Conservation (phyloP, 2,797 vertebrate species). For the Helicolenus hilgendorfi region DNA sequence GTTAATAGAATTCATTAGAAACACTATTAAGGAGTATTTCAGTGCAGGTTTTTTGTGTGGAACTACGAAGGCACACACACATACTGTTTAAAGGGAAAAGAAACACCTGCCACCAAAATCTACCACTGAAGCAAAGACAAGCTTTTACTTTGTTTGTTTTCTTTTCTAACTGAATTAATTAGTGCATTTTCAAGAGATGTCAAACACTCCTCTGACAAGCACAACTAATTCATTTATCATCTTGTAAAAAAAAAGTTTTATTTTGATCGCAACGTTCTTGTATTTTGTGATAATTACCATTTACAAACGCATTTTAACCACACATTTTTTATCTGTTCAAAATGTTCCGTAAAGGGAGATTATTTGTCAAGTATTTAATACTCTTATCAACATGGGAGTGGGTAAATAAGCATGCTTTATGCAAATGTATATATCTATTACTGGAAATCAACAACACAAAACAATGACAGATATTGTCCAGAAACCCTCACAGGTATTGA, state of each 20-base stretch:
- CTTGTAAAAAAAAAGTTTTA: neutral
- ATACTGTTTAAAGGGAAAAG: neutral
- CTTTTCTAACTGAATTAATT: neutral
- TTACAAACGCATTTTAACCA: neutral
- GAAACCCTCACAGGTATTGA: too few species aligned
- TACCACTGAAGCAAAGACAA: neutral
- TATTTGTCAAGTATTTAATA: too few species aligned
- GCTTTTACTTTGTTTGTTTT: neutral
- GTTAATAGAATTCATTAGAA: constrained; percentile 30
- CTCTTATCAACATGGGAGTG: too few species aligned
- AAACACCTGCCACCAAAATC: neutral
- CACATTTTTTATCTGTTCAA: too few species aligned
- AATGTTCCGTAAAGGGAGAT: too few species aligned
- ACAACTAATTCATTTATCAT: neutral
- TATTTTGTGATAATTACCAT: neutral
- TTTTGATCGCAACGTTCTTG: neutral
- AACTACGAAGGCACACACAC: neutral
- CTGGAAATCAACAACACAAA: too few species aligned
- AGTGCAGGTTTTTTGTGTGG: neutral
- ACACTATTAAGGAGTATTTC: neutral
- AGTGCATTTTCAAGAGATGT: neutral
- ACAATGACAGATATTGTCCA: too few species aligned
- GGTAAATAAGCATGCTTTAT: too few species aligned
- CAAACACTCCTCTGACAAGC: neutral
- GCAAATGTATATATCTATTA: too few species aligned